Conservation (phyloP, 2,888 invertebrate species). For the Tenthredo scrophulariae region DNA sequence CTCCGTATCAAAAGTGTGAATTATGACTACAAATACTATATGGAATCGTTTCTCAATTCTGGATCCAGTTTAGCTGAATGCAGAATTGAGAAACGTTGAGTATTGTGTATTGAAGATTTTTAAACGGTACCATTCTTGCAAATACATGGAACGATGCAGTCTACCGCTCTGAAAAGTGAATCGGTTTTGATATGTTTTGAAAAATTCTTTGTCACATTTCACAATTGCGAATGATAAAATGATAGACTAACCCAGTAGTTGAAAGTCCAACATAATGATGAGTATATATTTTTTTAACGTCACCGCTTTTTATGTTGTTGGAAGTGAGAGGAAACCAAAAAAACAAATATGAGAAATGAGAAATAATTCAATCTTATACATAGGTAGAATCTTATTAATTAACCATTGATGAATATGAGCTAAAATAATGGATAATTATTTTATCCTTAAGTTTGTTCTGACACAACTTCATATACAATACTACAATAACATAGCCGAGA, state of each 20-base stretch:
- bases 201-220: background rate
- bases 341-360: background rate
- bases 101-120: background rate
- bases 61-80: background rate
- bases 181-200: background rate
- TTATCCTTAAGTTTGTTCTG: background rate
- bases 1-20: background rate
- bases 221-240: background rate
- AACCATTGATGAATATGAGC: background rate
- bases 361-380: background rate
- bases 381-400: background rate
- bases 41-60: background rate
- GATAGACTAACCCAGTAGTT: background rate
- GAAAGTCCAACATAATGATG: background rate
- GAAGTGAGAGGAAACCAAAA: background rate
- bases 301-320: background rate
- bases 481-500: background rate
- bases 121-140: background rate
- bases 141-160: background rate
- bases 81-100: background rate
- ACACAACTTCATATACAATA: background rate
- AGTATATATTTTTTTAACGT: constrained; percentile 28
- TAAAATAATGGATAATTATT: background rate
- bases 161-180: background rate
- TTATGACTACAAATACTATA: background rate